Evolutionary conservation across 2,888 invertebrate genomes (phyloP), one percentile per base, ranked within the genome.

Genomic region (Cepaea hortensis): DNA sequence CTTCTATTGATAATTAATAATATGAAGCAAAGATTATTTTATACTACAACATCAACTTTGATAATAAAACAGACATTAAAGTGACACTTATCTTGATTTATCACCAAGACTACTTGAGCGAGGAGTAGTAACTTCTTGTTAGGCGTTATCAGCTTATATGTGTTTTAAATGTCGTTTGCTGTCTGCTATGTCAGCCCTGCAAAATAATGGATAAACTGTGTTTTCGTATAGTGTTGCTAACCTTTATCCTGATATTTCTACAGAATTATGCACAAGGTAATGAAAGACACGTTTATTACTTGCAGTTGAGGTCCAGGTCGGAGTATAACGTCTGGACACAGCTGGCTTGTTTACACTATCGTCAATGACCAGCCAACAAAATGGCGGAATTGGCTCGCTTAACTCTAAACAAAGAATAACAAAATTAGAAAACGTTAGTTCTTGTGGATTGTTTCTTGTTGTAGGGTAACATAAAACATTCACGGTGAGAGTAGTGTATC

Each of bases 131-230:
- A 65, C 55, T 65, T 81, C 50, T 81, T 62, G 48, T 61, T 65
- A 35, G 23, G 20, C 50, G 76, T 77, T 35, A 46, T 50, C 55
- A 55, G 55, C 55, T 9, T 9, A 55, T n/a, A 35, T 9, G 23
- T 75, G 68, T 82, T 82, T 82, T 82, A 70, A 70, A 72, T 82
- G 73, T 73, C 72, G 7, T 50, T 18, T 20, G 46, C 0, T 9
- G 55, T n/a, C 9, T 72, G 72, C 55, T 73, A 73, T 55, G 73
- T 50, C 73, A 73, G 82, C 3, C 72, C 35, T 61, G 11, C 73
- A 35, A 23, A 50, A 82, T 50, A 82, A 82, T 82, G 82, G 72
- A 48, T 82, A 82, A 72, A 79, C 62, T 35, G 23, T 79, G 7
- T 46, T 35, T 55, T 46, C 4, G 7, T 62, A 18, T 62, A 18